Percentiles rank a stretch among this genome's conserved stretches.
phyloP scores from a whole-genome alignment of 2,113 vertebrate species.

The pig (Sus scrofa) region T2T-Sscrofa CM000812.6:235277501-235278000 shows the following conservation, averaged over 20 bases:
- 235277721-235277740: background rate
- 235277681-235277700: conserved; percentile 11
- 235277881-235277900: background rate
- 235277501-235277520: background rate
- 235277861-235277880: conserved; percentile 45
- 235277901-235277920: background rate
- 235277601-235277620: conserved; percentile 10
- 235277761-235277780: conserved; percentile 26
- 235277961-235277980: background rate
- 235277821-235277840: conserved; percentile 30
- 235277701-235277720: background rate
- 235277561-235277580: background rate
- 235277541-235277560: background rate
- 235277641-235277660: background rate
- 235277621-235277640: background rate
- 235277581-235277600: background rate
- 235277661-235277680: conserved; percentile 1
- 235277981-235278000: background rate
- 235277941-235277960: background rate
- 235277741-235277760: background rate
- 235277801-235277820: conserved; percentile 15
- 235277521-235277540: background rate
- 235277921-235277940: background rate
- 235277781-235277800: background rate
- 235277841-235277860: background rate